Percentiles rank a stretch among this genome's conserved stretches.
Evolutionary conservation across 2,113 vertebrate species (phyloP).

Genomic region (Suricata suricatta): DNA sequence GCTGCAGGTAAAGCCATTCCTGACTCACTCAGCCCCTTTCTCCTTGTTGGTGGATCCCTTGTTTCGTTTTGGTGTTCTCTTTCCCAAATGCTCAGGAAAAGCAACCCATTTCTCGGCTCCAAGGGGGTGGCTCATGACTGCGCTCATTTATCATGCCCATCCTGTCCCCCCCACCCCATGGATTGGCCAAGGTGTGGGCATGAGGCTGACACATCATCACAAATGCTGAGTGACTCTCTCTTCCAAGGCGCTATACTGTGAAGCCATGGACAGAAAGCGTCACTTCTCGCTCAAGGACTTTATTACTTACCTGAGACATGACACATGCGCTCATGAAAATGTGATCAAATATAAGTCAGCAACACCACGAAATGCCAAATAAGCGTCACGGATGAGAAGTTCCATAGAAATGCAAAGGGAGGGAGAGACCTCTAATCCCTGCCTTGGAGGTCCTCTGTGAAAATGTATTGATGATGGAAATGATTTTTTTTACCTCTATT

Average conservation of each 20-base stretch:
- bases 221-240: background rate
- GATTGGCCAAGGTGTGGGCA: background rate
- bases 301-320: background rate
- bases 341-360: background rate
- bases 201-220: background rate
- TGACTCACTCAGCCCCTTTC: background rate
- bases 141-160: background rate
- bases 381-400: background rate
- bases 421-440: background rate
- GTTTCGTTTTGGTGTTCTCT: background rate
- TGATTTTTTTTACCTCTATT: conserved; percentile 44
- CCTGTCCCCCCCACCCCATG: fast-evolving
- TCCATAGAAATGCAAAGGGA: background rate
- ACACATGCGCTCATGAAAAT: background rate
- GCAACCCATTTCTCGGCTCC: background rate
- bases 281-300: background rate
- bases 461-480: conserved; percentile 39
- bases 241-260: background rate
- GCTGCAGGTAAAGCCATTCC: background rate
- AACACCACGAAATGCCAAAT: conserved; percentile 36
- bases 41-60: background rate
- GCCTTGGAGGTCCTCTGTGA: background rate
- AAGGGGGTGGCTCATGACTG: background rate
- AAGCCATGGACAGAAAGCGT: background rate
- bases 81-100: background rate